Percentiles rank a stretch among this genome's conserved stretches.
Evolutionary conservation across 1,140 invertebrate genomes (phyloP).

Genomic region (Tenebrio molitor): DNA sequence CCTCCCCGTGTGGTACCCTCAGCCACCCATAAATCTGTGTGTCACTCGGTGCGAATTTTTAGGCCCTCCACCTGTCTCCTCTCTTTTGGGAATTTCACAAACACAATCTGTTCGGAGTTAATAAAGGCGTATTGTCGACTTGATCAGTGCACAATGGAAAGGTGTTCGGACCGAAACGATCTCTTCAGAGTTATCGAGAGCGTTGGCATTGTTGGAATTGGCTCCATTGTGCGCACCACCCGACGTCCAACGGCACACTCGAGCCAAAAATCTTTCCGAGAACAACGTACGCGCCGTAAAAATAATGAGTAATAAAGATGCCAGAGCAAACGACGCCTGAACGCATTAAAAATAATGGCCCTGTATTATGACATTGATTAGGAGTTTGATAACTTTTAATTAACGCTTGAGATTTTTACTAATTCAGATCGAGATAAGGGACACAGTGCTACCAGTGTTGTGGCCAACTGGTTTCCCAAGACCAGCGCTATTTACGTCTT

Average conservation of each 20-base stretch:
- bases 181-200: conserved; percentile 31
- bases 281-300: conserved; percentile 36
- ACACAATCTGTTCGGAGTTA: conserved; percentile 37
- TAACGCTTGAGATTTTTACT: conserved; percentile 59
- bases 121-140: conserved; percentile 38
- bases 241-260: not conserved
- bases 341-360: conserved; percentile 52
- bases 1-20: too few relatives aligned
- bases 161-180: conserved; percentile 37
- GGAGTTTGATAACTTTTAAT: conserved; percentile 58
- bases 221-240: conserved; percentile 22
- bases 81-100: conserved; percentile 33
- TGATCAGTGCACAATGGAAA: conserved; percentile 42
- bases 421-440: conserved; percentile 60
- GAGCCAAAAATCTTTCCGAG: not conserved
- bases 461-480: conserved; percentile 40
- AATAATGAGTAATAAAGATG: conserved; percentile 52
- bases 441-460: conserved; percentile 55
- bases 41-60: conserved; percentile 20
- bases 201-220: conserved; percentile 24
- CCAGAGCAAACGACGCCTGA: conserved; percentile 42
- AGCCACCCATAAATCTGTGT: too few relatives aligned
- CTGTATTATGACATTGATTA: conserved; percentile 52
- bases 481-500: not conserved
- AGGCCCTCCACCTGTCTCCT: conserved; percentile 1